Evolutionary conservation across 2,797 vertebrate genomes (phyloP).

Genomic region (Danio choprae): DNA sequence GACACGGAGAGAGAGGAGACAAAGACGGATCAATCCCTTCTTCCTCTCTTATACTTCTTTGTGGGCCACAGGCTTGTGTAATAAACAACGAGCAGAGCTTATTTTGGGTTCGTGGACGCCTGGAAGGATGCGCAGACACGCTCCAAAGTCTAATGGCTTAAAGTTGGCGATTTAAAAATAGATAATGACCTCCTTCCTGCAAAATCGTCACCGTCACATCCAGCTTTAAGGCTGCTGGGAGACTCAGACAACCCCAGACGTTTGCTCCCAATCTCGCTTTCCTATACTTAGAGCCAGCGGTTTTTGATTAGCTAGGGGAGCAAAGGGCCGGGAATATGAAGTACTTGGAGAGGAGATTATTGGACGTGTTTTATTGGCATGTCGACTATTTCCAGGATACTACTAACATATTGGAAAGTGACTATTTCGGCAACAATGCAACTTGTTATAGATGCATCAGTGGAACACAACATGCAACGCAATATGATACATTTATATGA

Average conservation of each 20-base stretch:
- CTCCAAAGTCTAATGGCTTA: constrained; percentile 34
- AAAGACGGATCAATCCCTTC: constrained; percentile 44
- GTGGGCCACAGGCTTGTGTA: constrained; percentile 22
- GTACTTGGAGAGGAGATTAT: background rate
- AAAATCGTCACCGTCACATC: constrained; percentile 40
- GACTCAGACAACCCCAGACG: constrained; percentile 23
- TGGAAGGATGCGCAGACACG: constrained; percentile 12
- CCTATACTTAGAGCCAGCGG: constrained; percentile 28
- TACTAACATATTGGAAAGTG: background rate
- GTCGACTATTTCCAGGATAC: constrained; percentile 9
- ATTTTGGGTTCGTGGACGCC: constrained; percentile 9
- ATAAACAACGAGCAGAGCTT: constrained; percentile 22
- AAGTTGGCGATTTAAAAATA: constrained; percentile 65
- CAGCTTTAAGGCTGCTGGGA: constrained; percentile 29
- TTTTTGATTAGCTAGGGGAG: constrained; percentile 42
- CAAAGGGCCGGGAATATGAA: constrained; percentile 16
- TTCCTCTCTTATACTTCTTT: constrained; percentile 27
- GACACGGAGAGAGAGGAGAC: constrained; percentile 32
- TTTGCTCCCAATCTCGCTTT: constrained; percentile 32
- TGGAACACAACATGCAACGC: background rate
- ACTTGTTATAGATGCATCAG: background rate
- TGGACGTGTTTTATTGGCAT: background rate
- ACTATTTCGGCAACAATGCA: background rate
- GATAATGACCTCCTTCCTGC: constrained; percentile 62
- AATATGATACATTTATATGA: no score